Conservation (phyloP, 2,113 vertebrate genomes). For the Bufo gargarizans region DNA sequence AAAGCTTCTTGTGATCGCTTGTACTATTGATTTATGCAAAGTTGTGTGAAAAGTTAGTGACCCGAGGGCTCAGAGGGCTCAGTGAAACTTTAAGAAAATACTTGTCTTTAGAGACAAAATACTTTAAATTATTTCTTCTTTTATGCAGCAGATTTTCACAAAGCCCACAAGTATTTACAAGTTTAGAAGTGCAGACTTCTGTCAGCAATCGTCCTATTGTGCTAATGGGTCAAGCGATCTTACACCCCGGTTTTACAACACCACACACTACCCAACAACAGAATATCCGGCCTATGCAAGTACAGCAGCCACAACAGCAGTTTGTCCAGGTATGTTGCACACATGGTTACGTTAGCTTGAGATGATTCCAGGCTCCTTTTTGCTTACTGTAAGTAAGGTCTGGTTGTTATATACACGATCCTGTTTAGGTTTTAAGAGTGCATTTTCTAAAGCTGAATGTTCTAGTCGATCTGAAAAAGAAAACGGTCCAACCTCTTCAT, state of each 20-base stretch:
- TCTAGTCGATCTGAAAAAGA: background rate
- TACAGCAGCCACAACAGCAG: conserved; percentile 72
- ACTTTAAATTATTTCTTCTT: background rate
- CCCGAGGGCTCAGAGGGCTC: no score
- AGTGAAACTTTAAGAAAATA: background rate
- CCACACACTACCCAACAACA: conserved; percentile 68
- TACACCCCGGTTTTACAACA: conserved; percentile 71
- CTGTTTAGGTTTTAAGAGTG: background rate
- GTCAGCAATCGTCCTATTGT: conserved; percentile 68
- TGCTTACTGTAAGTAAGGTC: background rate
- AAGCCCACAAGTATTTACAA: conserved; percentile 70
- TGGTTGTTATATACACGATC: background rate
- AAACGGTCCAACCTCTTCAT: background rate
- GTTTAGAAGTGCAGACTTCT: conserved; percentile 69
- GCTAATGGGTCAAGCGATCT: conserved; percentile 76
- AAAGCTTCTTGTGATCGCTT: no score
- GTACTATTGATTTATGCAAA: no score
- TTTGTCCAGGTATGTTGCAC: conserved; percentile 73
- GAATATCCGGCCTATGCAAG: conserved; percentile 72
- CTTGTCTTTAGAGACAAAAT: background rate
- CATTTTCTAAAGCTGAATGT: background rate
- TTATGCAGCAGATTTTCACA: conserved; percentile 69
- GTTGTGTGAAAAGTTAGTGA: no score
- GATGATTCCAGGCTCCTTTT: background rate
- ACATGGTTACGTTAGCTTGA: background rate